These are phyloP conservation scores for Brachionus sp. DNA, from an alignment of 1,140 invertebrate genomes.

Conservation along the genomic window DNA sequence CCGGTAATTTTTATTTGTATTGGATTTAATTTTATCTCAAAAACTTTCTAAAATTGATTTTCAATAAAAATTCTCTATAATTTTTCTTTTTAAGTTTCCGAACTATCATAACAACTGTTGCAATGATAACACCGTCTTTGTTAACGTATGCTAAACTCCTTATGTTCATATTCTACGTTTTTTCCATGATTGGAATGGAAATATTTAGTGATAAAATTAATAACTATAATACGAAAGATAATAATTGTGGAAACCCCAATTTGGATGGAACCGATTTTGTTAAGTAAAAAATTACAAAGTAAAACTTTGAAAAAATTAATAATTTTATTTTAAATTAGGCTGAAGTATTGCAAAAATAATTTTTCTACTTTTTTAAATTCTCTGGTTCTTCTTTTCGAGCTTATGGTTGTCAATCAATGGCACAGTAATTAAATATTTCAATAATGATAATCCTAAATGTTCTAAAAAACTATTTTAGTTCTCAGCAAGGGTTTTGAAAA, in stretches of 20 bases:
- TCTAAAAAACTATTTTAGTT: background rate
- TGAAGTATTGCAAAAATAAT: slow-evolving; percentile 63
- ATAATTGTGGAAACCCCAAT: slow-evolving; percentile 58
- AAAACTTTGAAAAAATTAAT: slow-evolving; percentile 39
- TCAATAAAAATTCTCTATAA: background rate
- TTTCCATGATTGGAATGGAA: slow-evolving; percentile 64
- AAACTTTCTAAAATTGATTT: background rate
- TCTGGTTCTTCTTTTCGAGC: slow-evolving; percentile 62
- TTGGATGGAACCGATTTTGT: slow-evolving; percentile 59
- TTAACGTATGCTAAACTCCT: slow-evolving; percentile 23
- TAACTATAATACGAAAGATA: slow-evolving; percentile 46
- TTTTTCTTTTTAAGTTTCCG: slow-evolving; percentile 20
- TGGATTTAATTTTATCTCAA: background rate
- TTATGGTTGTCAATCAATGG: slow-evolving; percentile 65
- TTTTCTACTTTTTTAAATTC: slow-evolving; percentile 62
- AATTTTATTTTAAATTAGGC: slow-evolving; percentile 46
- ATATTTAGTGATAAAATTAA: slow-evolving; percentile 59
- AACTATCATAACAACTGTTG: slow-evolving; percentile 39
- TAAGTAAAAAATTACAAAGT: background rate
- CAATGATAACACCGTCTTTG: slow-evolving; percentile 36
- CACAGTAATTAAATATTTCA: slow-evolving; percentile 60
- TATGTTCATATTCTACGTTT: slow-evolving; percentile 55
- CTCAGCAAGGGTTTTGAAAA: slow-evolving; percentile 47
- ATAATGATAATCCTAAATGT: background rate
- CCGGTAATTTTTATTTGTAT: background rate